phyloP scores from a whole-genome alignment of 2,113 vertebrate genomes.

The Tylochromis polylepis region DNA sequence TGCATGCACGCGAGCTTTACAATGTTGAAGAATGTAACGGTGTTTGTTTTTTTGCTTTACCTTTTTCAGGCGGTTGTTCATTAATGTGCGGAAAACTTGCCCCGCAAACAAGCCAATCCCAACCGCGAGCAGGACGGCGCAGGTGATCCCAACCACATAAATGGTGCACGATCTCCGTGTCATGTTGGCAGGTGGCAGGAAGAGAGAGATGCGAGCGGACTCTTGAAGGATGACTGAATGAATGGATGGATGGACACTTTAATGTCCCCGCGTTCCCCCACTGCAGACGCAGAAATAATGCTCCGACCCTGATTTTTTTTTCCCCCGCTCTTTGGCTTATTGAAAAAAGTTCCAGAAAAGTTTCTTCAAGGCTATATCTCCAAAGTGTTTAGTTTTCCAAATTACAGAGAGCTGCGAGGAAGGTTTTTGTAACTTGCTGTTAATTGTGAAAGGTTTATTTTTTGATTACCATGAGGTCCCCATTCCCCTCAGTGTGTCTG shows the following conservation, averaged over 20 bases:
- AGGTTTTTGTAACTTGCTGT: not conserved
- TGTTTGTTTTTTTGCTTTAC: constrained; percentile 42
- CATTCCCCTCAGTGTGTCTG: not conserved
- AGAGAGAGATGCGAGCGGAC: not conserved
- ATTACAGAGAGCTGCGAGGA: not conserved
- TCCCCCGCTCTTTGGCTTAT: not conserved
- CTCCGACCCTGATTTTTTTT: not conserved
- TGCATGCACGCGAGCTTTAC: not conserved
- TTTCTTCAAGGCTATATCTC: not conserved
- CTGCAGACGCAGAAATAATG: not conserved
- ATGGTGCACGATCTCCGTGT: constrained; percentile 57
- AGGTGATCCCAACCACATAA: constrained; percentile 50
- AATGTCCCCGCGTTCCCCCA: not conserved
- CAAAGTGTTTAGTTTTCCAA: not conserved
- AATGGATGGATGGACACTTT: not conserved
- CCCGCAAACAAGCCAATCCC: constrained; percentile 56
- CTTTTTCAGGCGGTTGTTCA: constrained; percentile 71
- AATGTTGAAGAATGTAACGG: not conserved
- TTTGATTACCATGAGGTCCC: not conserved
- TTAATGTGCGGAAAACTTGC: constrained; percentile 57
- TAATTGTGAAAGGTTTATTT: not conserved
- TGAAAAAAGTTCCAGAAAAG: not conserved
- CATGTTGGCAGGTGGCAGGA: constrained; percentile 54
- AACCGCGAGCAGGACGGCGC: constrained; percentile 53
- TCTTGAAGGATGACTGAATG: not conserved